phyloP scores from a whole-genome alignment of 2,888 invertebrate species.

The Agonum fuliginosum region DNA sequence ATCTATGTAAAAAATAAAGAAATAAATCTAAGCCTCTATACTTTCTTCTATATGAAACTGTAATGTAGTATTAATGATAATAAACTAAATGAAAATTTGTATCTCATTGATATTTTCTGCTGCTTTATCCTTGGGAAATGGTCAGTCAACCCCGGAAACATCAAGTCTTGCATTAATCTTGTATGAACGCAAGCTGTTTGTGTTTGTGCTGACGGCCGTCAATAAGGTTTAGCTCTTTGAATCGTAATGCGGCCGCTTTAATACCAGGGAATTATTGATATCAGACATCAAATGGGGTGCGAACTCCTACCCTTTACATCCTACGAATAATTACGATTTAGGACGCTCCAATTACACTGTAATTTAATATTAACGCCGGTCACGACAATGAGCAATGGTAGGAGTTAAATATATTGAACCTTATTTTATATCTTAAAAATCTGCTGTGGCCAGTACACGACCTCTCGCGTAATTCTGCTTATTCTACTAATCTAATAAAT shows the following conservation, averaged over 20 bases:
- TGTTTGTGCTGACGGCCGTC: not conserved
- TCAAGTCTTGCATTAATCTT: not conserved
- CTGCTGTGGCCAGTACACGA: no score
- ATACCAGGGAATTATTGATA: conserved; percentile 40
- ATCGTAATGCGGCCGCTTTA: conserved; percentile 14
- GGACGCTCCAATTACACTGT: not conserved
- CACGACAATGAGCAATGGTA: no score
- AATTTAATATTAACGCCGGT: conserved; percentile 1
- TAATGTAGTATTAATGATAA: no score
- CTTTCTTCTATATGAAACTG: no score
- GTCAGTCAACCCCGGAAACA: not conserved
- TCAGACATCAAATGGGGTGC: conserved; percentile 28
- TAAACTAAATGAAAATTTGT: no score
- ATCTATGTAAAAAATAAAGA: no score
- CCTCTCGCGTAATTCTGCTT: no score
- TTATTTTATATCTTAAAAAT: no score
- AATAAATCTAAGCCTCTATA: no score
- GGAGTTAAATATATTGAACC: no score
- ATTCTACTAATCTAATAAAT: no score
- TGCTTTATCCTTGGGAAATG: not conserved
- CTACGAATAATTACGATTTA: not conserved
- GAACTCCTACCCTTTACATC: not conserved
- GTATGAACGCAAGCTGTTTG: not conserved
- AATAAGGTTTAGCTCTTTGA: conserved; percentile 48
- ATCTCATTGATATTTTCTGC: no score